Base-by-base conservation (phyloP, 1,140 invertebrate species). In the Drosophila elegans region DNA sequence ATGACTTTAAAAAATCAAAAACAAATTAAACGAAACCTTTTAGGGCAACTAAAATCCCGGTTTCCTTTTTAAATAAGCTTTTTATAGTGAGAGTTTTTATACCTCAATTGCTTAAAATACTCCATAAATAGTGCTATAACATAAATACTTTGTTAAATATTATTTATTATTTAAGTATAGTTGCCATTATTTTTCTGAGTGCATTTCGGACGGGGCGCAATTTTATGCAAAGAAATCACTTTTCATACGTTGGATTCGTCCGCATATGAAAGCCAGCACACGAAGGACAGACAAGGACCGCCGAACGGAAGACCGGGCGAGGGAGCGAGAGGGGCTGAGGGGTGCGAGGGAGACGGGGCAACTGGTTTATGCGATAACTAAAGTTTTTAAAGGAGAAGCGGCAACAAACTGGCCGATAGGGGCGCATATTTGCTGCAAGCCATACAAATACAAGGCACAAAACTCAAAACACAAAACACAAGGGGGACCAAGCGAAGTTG, bases 221-320 rank as follows among this genome's bases (percentile, higher is more conserved):
- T 88, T 83, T 88, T 88, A 88, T 88, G 84, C 84, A 88, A 88
- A 89, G 84, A 88, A 88, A 88, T 88, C 84, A 89, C 84, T 88
- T 88, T 88, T 88, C 79, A 88, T 88, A 76, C 73, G 68, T 53
- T 49, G 72, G 4, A 74, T 53, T 62, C 71, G 69, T 49, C 42
- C 59, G 74, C 74, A 77, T 75, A 56, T 79, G 79, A 74, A 73
- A 73, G 81, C 54, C 68, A 25, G 42, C 32, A 11, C 46, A 44
- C 48, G 21, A 45, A 51, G 64, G 64, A 68, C 67, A 34, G 49
- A 67, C 11, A 10, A 25, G 66, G 42, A 53, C 61, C 61, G 46
- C 57, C n/a, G 25, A 41, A 9, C 46, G 57, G 46, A 34, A 48
- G 56, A 36, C n/a, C n/a, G 6, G n/a, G 12, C 13, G 46, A 13